Conservation (phyloP, 2,888 invertebrate species). For the Hartigia nigra region DNA sequence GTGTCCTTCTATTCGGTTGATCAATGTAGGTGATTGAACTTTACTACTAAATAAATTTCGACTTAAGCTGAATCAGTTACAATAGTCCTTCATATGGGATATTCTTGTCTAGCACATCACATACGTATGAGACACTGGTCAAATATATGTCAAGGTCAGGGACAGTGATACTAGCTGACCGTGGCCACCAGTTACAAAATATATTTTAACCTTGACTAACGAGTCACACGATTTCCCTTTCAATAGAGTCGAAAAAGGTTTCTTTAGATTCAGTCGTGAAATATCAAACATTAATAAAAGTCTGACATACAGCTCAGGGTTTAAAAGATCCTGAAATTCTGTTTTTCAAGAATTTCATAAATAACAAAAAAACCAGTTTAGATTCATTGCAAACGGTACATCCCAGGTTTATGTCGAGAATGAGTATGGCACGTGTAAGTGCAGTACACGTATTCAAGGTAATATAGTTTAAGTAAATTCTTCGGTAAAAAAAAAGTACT, state of each 20-base stretch:
- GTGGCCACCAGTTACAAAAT: background rate
- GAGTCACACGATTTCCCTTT: background rate
- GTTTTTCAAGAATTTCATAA: background rate
- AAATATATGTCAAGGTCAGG: background rate
- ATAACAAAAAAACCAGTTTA: background rate
- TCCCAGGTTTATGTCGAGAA: background rate
- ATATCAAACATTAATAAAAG: background rate
- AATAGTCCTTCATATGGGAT: background rate
- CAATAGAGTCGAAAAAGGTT: background rate
- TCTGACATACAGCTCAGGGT: background rate
- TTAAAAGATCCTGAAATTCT: background rate
- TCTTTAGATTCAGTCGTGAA: background rate
- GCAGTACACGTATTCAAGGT: background rate
- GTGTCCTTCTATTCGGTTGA: background rate
- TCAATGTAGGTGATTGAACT: background rate
- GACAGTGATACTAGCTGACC: conserved; percentile 1
- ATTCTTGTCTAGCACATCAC: background rate
- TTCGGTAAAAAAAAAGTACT: background rate
- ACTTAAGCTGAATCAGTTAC: background rate
- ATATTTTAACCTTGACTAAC: background rate
- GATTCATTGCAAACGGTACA: background rate
- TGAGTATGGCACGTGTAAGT: background rate
- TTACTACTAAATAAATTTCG: background rate
- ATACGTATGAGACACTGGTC: background rate
- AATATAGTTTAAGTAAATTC: background rate